A percentile compares a stretch with the other conserved stretches of the same genome.
These are phyloP conservation scores for Hypolimnas misippus DNA, from an alignment of 2,888 invertebrate genomes.

Conservation along the genomic window DNA sequence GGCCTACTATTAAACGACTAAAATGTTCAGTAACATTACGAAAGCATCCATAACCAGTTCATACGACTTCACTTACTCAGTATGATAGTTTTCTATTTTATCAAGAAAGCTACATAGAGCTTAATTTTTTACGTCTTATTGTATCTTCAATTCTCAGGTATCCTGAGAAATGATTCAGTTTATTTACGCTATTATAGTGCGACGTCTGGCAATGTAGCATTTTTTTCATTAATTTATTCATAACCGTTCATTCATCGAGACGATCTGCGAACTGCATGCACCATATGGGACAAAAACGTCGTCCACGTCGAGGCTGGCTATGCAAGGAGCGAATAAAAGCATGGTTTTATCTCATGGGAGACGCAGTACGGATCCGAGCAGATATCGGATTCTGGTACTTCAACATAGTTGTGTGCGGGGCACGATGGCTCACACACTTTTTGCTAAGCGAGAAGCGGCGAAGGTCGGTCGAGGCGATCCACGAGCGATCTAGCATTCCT, in stretches of 20 bases:
- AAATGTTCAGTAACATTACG: no score
- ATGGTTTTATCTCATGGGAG: slow-evolving; percentile 54
- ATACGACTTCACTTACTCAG: background rate
- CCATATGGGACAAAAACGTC: slow-evolving; percentile 43
- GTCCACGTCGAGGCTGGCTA: slow-evolving; percentile 41
- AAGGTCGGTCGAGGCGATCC: slow-evolving; percentile 77
- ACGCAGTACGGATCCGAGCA: slow-evolving; percentile 45
- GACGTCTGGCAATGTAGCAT: slow-evolving; percentile 39
- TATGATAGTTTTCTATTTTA: background rate
- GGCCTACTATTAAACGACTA: no score
- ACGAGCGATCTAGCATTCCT: slow-evolving; percentile 81
- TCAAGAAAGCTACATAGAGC: slow-evolving; percentile 1
- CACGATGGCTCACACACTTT: slow-evolving; percentile 54
- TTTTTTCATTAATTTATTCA: slow-evolving; percentile 46
- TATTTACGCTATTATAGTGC: slow-evolving; percentile 36
- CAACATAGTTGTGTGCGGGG: slow-evolving; percentile 65
- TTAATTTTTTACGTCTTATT: slow-evolving; percentile 26
- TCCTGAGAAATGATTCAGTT: slow-evolving; percentile 36
- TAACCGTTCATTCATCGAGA: slow-evolving; percentile 47
- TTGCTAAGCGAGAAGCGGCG: slow-evolving; percentile 50
- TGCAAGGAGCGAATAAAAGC: slow-evolving; percentile 48
- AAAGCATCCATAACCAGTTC: background rate
- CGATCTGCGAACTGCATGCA: slow-evolving; percentile 39
- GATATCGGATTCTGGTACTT: slow-evolving; percentile 53
- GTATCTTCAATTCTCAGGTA: slow-evolving; percentile 36